phyloP scores from a whole-genome alignment of 2,797 vertebrate species.

The Catamblyrhynchus diadema region DNA sequence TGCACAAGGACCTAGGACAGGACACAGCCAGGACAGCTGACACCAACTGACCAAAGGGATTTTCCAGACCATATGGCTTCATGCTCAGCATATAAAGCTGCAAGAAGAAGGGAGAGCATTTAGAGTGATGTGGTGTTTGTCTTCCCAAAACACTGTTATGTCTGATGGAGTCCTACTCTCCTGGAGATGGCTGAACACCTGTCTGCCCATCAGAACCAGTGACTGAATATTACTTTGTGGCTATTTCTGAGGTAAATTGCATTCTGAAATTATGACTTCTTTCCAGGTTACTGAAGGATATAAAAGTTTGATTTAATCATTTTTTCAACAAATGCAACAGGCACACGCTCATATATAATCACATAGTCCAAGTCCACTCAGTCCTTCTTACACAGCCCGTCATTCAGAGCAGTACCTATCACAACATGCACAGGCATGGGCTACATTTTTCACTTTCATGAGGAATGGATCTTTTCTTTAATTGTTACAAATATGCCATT shows the following conservation, averaged over 20 bases:
- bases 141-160: background rate
- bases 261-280: background rate
- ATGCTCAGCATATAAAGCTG: background rate
- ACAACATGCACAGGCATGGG: background rate
- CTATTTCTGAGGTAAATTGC: background rate
- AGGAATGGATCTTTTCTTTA: background rate
- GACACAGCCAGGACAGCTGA: background rate
- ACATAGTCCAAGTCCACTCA: background rate
- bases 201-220: background rate
- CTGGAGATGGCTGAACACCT: background rate
- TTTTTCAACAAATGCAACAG: background rate
- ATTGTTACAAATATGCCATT: background rate
- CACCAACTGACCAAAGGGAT: background rate
- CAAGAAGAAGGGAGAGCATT: background rate
- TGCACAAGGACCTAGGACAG: rapidly evolving
- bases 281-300: background rate
- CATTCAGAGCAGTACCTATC: background rate
- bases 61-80: background rate
- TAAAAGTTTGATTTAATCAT: background rate
- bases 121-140: background rate
- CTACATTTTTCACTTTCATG: background rate
- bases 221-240: background rate
- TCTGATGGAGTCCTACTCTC: background rate
- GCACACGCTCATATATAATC: background rate
- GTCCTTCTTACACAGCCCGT: background rate